Conservation (phyloP, 2,797 vertebrate species). For the Rhabdophis nuchalis region DNA sequence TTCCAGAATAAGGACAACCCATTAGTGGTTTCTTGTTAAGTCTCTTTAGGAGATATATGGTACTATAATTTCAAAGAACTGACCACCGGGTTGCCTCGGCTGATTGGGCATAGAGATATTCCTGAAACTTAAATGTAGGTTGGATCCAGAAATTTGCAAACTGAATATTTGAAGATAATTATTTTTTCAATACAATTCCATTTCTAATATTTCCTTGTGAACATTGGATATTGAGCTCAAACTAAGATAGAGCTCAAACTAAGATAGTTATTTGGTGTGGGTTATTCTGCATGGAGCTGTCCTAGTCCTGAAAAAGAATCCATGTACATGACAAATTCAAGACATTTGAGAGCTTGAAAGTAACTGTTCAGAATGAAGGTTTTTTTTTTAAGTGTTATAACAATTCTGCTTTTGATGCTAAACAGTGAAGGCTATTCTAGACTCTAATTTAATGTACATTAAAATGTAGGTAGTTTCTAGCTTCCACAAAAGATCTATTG, state of each 20-base stretch:
- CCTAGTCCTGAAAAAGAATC: not conserved
- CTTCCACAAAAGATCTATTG: not conserved
- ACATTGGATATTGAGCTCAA: not conserved
- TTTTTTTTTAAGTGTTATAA: not conserved
- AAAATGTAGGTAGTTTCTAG: not conserved
- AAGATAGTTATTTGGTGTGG: not conserved
- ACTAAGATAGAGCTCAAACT: no score
- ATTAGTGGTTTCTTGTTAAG: constrained; percentile 36
- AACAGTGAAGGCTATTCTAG: not conserved
- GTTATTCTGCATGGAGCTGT: not conserved
- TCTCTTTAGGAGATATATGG: constrained; percentile 10
- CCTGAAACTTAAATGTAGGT: not conserved
- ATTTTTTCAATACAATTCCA: not conserved
- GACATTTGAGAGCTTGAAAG: not conserved
- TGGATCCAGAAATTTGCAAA: not conserved
- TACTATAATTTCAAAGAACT: not conserved
- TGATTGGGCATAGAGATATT: not conserved
- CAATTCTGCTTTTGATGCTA: not conserved
- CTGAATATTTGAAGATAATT: not conserved
- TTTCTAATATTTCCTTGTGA: not conserved
- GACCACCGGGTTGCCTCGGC: not conserved
- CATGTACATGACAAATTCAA: not conserved
- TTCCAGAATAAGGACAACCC: constrained; percentile 27
- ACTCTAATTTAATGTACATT: not conserved
- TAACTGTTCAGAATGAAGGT: not conserved